These are phyloP conservation scores for Centropus bengalensis DNA, from an alignment of 2,113 vertebrate genomes.

Conservation along the genomic window DNA sequence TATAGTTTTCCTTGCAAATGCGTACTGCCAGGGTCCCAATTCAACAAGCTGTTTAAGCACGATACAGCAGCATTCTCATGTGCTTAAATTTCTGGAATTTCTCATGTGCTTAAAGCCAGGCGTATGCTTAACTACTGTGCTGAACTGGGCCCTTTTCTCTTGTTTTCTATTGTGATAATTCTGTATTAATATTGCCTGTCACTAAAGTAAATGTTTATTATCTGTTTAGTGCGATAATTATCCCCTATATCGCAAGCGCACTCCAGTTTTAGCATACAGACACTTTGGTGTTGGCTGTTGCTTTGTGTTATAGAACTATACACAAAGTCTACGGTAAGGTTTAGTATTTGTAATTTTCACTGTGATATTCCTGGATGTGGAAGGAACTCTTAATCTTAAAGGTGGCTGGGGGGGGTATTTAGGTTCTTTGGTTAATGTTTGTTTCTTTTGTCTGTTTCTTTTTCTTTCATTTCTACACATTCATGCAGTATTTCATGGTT, in stretches of 20 bases:
- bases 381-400: constrained; percentile 78
- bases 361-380: constrained; percentile 71
- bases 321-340: constrained; percentile 80
- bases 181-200: constrained; percentile 72
- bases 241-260: constrained; percentile 53
- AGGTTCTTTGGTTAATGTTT: constrained; percentile 88
- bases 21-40: not conserved
- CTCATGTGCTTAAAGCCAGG: constrained; percentile 41
- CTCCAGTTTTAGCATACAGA: constrained; percentile 69
- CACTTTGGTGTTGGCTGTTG: constrained; percentile 75
- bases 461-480: constrained; percentile 89
- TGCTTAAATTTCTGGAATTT: not conserved
- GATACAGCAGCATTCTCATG: not conserved
- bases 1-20: not conserved
- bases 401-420: constrained; percentile 75
- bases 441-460: constrained; percentile 90
- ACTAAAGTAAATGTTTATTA: constrained; percentile 66
- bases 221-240: constrained; percentile 55
- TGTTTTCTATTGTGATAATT: constrained; percentile 64
- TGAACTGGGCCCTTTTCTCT: constrained; percentile 5
- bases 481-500: constrained; percentile 90
- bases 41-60: not conserved
- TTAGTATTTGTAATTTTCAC: constrained; percentile 73
- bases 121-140: constrained; percentile 31
- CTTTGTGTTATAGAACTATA: constrained; percentile 78